A percentile compares a stretch with the other conserved stretches of the same genome.
Conservation (phyloP, 1,140 invertebrate species). For the Rhagoletis pomonella region DNA sequence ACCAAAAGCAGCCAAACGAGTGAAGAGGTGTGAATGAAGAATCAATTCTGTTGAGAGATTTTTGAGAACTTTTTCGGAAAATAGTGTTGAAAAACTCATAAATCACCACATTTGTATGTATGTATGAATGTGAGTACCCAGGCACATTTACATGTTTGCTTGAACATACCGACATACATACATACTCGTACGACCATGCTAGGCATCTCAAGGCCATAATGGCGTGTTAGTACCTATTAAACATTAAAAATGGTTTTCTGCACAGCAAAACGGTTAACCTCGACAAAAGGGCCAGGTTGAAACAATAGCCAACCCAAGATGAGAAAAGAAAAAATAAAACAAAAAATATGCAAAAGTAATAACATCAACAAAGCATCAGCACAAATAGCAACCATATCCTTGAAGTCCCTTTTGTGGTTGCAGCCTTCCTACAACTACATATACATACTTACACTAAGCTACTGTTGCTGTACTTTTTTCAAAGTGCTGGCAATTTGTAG, state of each 20-base stretch:
- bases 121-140: background rate
- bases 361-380: constrained; percentile 12
- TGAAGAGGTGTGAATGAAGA: background rate
- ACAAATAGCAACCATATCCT: background rate
- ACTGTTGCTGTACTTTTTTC: background rate
- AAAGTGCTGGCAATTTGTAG: background rate
- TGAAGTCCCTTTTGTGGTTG: background rate
- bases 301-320: background rate
- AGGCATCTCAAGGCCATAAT: background rate
- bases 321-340: background rate
- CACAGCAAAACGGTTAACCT: background rate
- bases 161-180: too few relatives aligned
- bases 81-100: background rate
- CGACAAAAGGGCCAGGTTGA: background rate
- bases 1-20: background rate
- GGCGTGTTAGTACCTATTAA: background rate
- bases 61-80: background rate
- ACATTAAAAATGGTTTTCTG: background rate
- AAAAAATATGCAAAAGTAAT: constrained; percentile 37
- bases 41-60: background rate
- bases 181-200: background rate
- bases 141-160: background rate
- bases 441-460: background rate
- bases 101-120: constrained; percentile 15
- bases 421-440: background rate